Percentiles rank a stretch among this genome's conserved stretches.
phyloP scores from a whole-genome alignment of 2,797 vertebrate genomes.

The Lophura swinhoii region DNA sequence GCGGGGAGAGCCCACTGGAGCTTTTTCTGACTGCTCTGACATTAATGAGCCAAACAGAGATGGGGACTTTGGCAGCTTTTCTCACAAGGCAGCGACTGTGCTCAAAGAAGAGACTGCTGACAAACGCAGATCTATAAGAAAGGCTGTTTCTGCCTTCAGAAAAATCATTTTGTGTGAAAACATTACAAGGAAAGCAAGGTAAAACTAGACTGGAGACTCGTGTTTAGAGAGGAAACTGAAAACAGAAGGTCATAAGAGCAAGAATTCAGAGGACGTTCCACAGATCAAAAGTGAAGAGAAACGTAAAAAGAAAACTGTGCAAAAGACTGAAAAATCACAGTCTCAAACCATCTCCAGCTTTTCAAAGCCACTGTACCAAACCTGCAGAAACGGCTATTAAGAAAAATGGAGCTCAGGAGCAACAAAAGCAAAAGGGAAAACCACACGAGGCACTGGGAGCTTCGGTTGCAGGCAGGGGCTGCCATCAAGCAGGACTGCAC shows the following conservation, averaged over 20 bases:
- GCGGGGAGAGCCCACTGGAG: neutral
- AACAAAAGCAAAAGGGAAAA: neutral
- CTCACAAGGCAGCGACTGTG: neutral
- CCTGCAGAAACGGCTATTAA: neutral
- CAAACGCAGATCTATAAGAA: neutral
- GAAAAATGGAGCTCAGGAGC: neutral
- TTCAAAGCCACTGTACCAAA: neutral
- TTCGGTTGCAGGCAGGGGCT: neutral
- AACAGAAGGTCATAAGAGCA: neutral
- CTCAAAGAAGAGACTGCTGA: neutral
- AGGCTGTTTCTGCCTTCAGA: neutral
- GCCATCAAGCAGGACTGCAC: neutral
- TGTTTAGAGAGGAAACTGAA: neutral
- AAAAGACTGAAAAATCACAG: neutral
- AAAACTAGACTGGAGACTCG: neutral
- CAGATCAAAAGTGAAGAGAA: neutral
- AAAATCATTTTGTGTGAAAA: neutral
- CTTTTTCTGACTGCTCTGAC: neutral
- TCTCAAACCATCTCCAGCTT: neutral
- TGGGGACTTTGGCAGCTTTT: neutral
- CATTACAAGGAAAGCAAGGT: neutral
- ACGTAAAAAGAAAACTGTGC: neutral
- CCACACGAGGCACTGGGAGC: accelerated
- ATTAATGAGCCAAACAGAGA: neutral
- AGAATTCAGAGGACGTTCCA: neutral